These are phyloP conservation scores for Acanthosepion pharaonis DNA, from an alignment of 2,888 invertebrate species.

Conservation along the genomic window DNA sequence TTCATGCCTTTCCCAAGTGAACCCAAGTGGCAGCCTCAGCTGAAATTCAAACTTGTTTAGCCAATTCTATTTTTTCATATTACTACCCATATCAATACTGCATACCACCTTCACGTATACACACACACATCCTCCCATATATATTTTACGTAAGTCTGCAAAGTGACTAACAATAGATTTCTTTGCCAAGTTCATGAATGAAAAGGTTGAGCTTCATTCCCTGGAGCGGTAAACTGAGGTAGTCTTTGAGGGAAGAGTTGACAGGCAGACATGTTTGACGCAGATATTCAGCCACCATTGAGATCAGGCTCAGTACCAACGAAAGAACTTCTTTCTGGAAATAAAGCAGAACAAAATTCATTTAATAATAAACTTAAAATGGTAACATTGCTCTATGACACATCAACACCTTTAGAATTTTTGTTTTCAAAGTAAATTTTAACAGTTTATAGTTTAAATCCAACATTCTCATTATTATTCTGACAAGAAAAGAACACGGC, in stretches of 20 bases:
- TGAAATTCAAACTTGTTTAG: not conserved
- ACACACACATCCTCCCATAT: not conserved
- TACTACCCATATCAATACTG: no score
- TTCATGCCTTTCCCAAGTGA: no score
- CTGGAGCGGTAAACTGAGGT: conserved; percentile 49
- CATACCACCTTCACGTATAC: no score
- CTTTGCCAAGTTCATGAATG: conserved; percentile 56
- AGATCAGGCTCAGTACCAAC: conserved; percentile 56
- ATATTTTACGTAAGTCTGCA: not conserved
- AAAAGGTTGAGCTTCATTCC: conserved; percentile 51
- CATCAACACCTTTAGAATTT: no score
- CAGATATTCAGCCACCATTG: conserved; percentile 58
- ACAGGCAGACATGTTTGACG: conserved; percentile 50
- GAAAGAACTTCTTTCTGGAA: conserved; percentile 54
- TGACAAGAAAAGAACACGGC: no score
- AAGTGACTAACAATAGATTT: conserved; percentile 55
- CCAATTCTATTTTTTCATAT: no score
- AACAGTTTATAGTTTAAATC: no score
- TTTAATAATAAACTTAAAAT: not conserved
- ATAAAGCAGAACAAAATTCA: not conserved
- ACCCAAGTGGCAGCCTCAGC: not conserved
- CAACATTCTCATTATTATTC: no score
- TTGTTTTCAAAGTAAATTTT: no score
- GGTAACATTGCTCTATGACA: no score
- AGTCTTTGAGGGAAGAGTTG: conserved; percentile 47